These are phyloP conservation scores for Kradibia gibbosae DNA, from an alignment of 1,140 invertebrate genomes.

Conservation along the genomic window DNA sequence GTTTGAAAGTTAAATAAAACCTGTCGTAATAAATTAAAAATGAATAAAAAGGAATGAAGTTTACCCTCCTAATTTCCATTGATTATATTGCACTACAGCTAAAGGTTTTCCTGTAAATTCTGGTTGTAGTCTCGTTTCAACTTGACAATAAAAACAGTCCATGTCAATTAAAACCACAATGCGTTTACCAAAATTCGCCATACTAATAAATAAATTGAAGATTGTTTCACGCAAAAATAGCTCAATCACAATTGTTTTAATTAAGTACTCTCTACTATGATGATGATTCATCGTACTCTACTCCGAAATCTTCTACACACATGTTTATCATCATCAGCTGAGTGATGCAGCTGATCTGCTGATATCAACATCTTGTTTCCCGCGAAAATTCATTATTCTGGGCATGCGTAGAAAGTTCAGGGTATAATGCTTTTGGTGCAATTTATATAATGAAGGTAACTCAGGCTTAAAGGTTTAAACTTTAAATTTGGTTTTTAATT, in stretches of 20 bases:
- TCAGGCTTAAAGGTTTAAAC: too few relatives aligned
- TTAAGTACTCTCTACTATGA: not conserved
- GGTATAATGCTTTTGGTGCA: too few relatives aligned
- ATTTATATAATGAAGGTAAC: too few relatives aligned
- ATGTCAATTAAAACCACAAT: constrained; percentile 94
- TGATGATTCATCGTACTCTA: too few relatives aligned
- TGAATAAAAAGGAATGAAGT: constrained; percentile 46
- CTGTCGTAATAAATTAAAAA: not conserved
- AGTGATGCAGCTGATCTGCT: not conserved
- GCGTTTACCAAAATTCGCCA: constrained; percentile 70
- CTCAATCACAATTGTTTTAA: too few relatives aligned
- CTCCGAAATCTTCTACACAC: too few relatives aligned
- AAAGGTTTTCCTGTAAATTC: constrained; percentile 87
- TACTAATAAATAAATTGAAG: constrained; percentile 39
- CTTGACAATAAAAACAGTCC: constrained; percentile 99
- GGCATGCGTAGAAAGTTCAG: not conserved
- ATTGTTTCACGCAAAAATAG: not conserved
- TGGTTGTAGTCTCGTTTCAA: constrained; percentile 91
- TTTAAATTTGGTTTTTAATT: too few relatives aligned
- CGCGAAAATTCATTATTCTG: too few relatives aligned
- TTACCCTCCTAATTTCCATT: constrained; percentile 92
- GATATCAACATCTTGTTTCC: too few relatives aligned
- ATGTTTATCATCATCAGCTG: not conserved
- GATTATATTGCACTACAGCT: constrained; percentile 96
- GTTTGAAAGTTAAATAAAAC: constrained; percentile 23